Evolutionary conservation across 1,140 invertebrate species (phyloP).

Genomic region (Achroia grisella): DNA sequence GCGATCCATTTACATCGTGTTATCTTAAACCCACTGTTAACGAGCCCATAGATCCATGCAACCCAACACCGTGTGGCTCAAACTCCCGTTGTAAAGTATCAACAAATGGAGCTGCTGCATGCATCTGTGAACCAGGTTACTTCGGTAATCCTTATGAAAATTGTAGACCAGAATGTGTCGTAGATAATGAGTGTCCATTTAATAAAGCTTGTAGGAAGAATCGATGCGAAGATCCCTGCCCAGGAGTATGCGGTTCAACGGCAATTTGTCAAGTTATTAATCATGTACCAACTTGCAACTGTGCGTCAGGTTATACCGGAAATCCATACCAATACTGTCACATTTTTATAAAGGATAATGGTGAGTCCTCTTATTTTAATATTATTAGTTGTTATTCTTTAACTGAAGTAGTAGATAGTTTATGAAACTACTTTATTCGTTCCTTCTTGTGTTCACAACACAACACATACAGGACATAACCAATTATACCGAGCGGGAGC

Average conservation of each 20-base stretch:
- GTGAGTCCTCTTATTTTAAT: too few relatives aligned
- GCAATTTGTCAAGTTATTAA: conserved; percentile 81
- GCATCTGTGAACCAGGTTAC: conserved; percentile 81
- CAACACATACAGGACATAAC: too few relatives aligned
- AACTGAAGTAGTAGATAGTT: too few relatives aligned
- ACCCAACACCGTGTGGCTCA: conserved; percentile 80
- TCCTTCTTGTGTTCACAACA: too few relatives aligned
- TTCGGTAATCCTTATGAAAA: conserved; percentile 75
- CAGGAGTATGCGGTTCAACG: conserved; percentile 78
- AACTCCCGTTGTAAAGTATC: conserved; percentile 77
- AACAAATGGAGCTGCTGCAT: conserved; percentile 73
- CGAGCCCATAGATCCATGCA: conserved; percentile 73
- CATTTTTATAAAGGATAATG: conserved; percentile 62
- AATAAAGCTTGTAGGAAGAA: conserved; percentile 78
- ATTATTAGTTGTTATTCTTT: too few relatives aligned
- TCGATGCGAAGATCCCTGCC: conserved; percentile 82
- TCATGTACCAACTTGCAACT: conserved; percentile 81
- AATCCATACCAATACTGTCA: conserved; percentile 80
- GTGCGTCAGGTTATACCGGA: conserved; percentile 80
- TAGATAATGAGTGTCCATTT: conserved; percentile 78
- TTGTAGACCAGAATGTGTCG: conserved; percentile 81
- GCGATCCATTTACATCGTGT: conserved; percentile 63
- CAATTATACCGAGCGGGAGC: too few relatives aligned
- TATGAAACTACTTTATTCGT: too few relatives aligned
- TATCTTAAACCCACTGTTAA: conserved; percentile 34